Evolutionary conservation across 2,888 invertebrate genomes (phyloP), one percentile per base, ranked within the genome.

Genomic region (Dinocampus coccinellae): DNA sequence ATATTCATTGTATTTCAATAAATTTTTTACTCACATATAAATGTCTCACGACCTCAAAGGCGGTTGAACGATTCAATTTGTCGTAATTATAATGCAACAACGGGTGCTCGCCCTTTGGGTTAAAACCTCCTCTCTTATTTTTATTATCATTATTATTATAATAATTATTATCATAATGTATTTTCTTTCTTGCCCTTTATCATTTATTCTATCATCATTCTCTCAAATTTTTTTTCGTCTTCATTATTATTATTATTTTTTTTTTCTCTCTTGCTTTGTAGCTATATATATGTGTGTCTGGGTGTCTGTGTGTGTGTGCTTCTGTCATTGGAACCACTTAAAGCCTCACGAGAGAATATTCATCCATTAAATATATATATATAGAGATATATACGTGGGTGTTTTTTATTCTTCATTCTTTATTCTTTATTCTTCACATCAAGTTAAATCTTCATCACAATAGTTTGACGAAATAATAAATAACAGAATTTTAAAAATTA

Each of bases 21-120:
- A 58, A 33, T 33, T 58, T 33, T 33, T 33, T 4, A 22, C 29
- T 24, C 20, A 3, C 24, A 62, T 77, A 76, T 24, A 78, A 76
- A 75, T 78, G 79, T 82, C 82, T 82, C 82, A 82, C 81, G 82
- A 78, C 80, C 80, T 80, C 77, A 78, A 78, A 82, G 77, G 79
- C 80, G 79, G 79, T 79, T 82, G 78, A 82, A 82, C 82, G 82
- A 82, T 82, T 82, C 82, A 82, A 82, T 82, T 82, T 80, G 79
- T 80, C 76, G 78, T 82, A 82, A 82, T 82, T 82, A 82, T 82
- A 82, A 82, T 82, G 82, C 82, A 81, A 81, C 82, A 76, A 69
- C 70, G 64, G 67, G 57, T 6, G 58, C 29, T 9, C 47, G 47
- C 47, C 63, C 55, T 60, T 24, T 62, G 60, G 47, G 42, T 69